A percentile compares a stretch with the other conserved stretches of the same genome.
These are phyloP conservation scores for Drosophila sechellia DNA, from an alignment of 1,140 invertebrate genomes.

Conservation along the genomic window DNA sequence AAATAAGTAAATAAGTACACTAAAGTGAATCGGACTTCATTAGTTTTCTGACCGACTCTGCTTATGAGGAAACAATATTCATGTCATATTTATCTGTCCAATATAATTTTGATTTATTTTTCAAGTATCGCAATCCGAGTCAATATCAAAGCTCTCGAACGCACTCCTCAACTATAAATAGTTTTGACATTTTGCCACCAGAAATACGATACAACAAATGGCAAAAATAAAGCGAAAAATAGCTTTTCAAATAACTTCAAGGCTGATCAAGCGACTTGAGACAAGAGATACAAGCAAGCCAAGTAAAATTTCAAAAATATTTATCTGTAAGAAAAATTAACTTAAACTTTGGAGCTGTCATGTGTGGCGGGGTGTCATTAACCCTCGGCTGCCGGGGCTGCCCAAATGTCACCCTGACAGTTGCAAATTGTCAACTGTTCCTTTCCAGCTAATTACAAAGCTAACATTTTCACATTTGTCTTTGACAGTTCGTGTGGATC, in stretches of 20 bases:
- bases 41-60: constrained; percentile 4
- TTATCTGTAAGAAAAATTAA: constrained; percentile 59
- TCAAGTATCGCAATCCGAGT: constrained; percentile 30
- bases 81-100: constrained; percentile 11
- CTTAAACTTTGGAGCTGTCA: constrained; percentile 55
- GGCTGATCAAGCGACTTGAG: constrained; percentile 19
- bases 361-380: constrained; percentile 40
- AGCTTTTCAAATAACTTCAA: constrained; percentile 42
- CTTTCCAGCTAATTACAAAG: constrained; percentile 55
- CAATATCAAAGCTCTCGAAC: constrained; percentile 46
- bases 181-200: constrained; percentile 48
- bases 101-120: constrained; percentile 34
- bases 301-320: constrained; percentile 39
- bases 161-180: constrained; percentile 37
- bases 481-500: constrained; percentile 38
- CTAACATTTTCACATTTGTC: constrained; percentile 61
- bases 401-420: constrained; percentile 57
- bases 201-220: constrained; percentile 28
- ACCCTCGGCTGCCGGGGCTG: constrained; percentile 21
- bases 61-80: constrained; percentile 12
- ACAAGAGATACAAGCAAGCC: constrained; percentile 8
- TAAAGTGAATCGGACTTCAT: constrained; percentile 2
- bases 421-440: constrained; percentile 61
- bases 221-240: constrained; percentile 16
- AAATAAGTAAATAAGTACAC: too few species aligned